Conservation (phyloP, 2,113 vertebrate genomes). For the Holacanthus passer region DNA sequence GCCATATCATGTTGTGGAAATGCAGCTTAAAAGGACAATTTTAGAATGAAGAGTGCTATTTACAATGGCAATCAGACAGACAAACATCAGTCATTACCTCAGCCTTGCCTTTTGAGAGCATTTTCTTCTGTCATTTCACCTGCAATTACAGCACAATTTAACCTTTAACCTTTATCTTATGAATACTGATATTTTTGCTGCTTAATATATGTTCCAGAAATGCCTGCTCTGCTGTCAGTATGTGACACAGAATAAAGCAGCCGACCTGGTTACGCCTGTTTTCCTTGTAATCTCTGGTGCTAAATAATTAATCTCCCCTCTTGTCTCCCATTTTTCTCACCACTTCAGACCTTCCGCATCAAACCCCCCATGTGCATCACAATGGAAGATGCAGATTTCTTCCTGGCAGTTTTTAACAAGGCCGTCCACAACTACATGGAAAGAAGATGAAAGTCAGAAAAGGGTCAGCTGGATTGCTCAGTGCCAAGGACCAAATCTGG, state of each 20-base stretch:
- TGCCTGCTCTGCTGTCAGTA: background rate
- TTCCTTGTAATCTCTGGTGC: background rate
- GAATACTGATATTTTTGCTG: background rate
- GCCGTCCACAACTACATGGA: conserved; percentile 85
- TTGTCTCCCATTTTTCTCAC: background rate
- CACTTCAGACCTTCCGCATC: conserved; percentile 90
- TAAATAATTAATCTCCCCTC: background rate
- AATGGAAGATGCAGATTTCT: conserved; percentile 89
- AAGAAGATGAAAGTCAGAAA: conserved; percentile 65
- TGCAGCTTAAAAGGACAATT: too few relatives aligned
- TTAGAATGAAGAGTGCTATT: too few relatives aligned
- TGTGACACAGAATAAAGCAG: background rate
- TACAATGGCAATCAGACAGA: too few relatives aligned
- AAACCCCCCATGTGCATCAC: conserved; percentile 94
- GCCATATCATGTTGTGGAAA: too few relatives aligned
- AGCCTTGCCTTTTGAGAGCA: too few relatives aligned
- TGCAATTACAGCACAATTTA: too few relatives aligned
- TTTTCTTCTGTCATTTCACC: too few relatives aligned
- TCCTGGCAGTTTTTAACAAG: conserved; percentile 87
- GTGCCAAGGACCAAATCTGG: background rate
- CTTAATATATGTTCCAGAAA: background rate
- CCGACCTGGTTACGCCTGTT: background rate
- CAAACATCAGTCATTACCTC: too few relatives aligned
- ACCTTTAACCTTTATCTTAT: too few relatives aligned
- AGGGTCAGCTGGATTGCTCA: background rate